Base-by-base conservation (phyloP, 2,113 vertebrate genomes). In the Zonotrichia leucophrys region DNA sequence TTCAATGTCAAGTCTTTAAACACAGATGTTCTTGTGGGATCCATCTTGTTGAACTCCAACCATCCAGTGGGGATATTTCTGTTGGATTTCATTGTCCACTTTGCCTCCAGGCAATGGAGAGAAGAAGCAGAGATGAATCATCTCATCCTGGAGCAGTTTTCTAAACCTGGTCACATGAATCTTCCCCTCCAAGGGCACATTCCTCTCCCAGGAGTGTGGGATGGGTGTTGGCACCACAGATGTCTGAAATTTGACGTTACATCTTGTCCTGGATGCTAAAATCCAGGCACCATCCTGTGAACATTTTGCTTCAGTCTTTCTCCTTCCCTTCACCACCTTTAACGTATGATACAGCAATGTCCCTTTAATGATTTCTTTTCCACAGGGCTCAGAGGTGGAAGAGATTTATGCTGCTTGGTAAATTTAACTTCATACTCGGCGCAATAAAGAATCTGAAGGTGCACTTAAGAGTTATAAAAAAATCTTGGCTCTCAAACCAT, bases 391-490 rank as follows among this genome's bases (percentile, higher is more conserved):
- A 49, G 56, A 56, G 56, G 72, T 75, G 35, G 31, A 56, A 90
- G 77, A 93, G 86, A 96, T 94, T 95, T 95, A 92, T 96, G 66
- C 8, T 20, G 31, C 85, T 49, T 64, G 52, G 52, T 83, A 74
- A 94, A 87, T 92, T 88, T 93, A 86, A 86, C 85, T 83, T 92
- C 44, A 35, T 82, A 64, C 37, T 63, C 30, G 2, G 52, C 33
- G 64, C 44, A 86, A 81, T 96, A 95, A 95, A 96, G 63, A 62
- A 83, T 90, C 35, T 35, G 52, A 44, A 96, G 83, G 69, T 89
- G 83, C 92, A 93, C 82, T 95, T 86, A 93, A 72, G 73, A 80
- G 64, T 66, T 90, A 81, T 81, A 77, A 96, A 92, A 92, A 93
- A 93, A 90, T 75, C 80, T 89, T 64, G 73, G 68, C 76, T 95